A percentile compares a stretch with the other conserved stretches of the same genome.
These are phyloP conservation scores for Alligator sinensis DNA, from an alignment of 2,113 vertebrate species.

Conservation along the genomic window DNA sequence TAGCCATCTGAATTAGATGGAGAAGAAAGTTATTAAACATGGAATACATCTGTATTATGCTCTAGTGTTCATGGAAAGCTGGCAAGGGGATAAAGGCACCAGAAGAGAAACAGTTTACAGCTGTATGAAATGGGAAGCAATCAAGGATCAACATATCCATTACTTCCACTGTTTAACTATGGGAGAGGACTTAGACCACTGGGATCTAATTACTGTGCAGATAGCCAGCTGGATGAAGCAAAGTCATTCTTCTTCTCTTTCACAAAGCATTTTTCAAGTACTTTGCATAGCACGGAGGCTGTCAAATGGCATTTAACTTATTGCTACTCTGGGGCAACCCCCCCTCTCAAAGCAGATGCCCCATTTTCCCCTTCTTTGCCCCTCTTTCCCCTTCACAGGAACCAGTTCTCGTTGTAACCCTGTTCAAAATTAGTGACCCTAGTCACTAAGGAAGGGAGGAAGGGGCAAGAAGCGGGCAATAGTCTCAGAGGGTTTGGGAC, in stretches of 20 bases:
- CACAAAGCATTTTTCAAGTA: not conserved
- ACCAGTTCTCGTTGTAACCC: not conserved
- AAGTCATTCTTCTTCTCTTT: not conserved
- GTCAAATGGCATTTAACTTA: fast-evolving
- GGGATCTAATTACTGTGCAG: slow-evolving; percentile 7
- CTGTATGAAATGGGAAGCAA: slow-evolving; percentile 1
- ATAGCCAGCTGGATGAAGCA: not conserved
- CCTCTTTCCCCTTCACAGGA: not conserved
- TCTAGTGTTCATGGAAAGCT: slow-evolving; percentile 4
- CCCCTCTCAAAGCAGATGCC: not conserved
- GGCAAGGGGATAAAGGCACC: not conserved
- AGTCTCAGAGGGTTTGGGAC: fast-evolving
- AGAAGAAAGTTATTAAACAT: not conserved
- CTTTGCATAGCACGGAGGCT: not conserved
- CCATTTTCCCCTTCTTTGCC: not conserved
- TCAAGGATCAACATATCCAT: not conserved
- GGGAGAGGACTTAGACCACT: not conserved
- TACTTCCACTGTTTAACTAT: not conserved
- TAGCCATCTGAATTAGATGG: not conserved
- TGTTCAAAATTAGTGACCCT: not conserved
- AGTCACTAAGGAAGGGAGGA: not conserved
- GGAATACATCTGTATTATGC: not conserved
- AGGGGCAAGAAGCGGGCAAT: not conserved
- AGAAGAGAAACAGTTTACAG: slow-evolving; percentile 14
- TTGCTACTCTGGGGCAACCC: not conserved